Percentiles rank a stretch among this genome's conserved stretches.
Conservation (phyloP, 2,797 vertebrate genomes). For the Urosaurus nigricauda region DNA sequence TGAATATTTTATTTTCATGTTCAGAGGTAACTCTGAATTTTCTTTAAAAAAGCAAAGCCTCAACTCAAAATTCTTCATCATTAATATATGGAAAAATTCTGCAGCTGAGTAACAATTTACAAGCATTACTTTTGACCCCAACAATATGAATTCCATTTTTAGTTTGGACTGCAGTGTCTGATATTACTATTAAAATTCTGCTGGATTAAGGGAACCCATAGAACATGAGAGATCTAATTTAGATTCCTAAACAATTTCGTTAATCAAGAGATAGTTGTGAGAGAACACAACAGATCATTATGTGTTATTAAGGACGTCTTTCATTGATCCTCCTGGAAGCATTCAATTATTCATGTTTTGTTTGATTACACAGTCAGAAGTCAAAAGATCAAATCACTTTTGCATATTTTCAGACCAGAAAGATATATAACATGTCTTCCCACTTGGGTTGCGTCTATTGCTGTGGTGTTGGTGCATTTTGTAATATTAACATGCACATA, state of each 20-base stretch:
- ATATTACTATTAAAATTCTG: not conserved
- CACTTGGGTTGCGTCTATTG: constrained; percentile 55
- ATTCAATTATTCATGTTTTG: constrained; percentile 71
- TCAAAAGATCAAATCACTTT: constrained; percentile 66
- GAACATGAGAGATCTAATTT: constrained; percentile 1
- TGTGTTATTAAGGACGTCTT: constrained; percentile 46
- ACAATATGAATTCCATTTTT: not conserved
- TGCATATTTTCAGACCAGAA: constrained; percentile 67
- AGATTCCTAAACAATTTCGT: constrained; percentile 26
- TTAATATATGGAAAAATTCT: not conserved
- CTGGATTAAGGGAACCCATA: not conserved
- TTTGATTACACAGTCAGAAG: constrained; percentile 57
- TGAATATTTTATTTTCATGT: not conserved
- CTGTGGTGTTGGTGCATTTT: constrained; percentile 66
- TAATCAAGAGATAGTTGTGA: constrained; percentile 41
- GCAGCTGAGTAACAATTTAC: not conserved
- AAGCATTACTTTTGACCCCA: not conserved
- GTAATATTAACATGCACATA: constrained; percentile 75
- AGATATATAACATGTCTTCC: constrained; percentile 66
- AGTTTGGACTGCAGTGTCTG: not conserved
- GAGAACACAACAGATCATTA: constrained; percentile 27
- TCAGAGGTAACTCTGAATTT: not conserved
- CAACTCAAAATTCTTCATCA: not conserved
- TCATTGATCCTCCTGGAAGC: constrained; percentile 55
- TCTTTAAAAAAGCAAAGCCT: not conserved